These are phyloP conservation scores for Brachionus plicatilis DNA, from an alignment of 1,140 invertebrate genomes.

Conservation along the genomic window DNA sequence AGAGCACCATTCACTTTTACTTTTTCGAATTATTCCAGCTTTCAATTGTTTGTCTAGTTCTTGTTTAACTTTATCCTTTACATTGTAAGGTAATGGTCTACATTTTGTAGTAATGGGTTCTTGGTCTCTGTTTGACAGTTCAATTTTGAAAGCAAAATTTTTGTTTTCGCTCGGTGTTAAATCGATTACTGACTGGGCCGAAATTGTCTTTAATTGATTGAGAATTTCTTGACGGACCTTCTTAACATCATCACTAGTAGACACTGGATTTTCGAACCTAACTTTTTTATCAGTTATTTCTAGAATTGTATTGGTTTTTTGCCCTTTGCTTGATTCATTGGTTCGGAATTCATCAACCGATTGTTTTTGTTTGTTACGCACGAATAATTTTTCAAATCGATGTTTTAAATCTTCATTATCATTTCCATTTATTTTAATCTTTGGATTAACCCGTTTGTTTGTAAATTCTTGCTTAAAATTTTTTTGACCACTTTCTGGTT, in stretches of 20 bases:
- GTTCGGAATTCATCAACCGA: background rate
- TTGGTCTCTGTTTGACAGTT: background rate
- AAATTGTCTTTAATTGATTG: background rate
- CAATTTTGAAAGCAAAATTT: constrained; percentile 9
- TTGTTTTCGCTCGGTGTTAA: background rate
- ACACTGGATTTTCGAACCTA: background rate
- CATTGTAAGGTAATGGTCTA: background rate
- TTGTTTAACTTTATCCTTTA: background rate
- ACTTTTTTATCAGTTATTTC: background rate
- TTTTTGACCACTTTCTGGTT: background rate
- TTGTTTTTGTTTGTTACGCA: background rate
- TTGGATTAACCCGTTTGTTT: background rate
- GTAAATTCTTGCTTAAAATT: background rate
- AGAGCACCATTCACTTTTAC: background rate
- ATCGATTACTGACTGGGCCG: background rate
- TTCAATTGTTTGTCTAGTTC: constrained; percentile 5
- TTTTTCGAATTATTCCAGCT: background rate
- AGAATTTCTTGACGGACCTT: constrained; percentile 1
- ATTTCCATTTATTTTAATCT: background rate
- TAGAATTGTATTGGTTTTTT: background rate
- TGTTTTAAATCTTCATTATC: background rate
- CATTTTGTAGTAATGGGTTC: background rate
- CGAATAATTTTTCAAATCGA: constrained; percentile 1
- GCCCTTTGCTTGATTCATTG: background rate
- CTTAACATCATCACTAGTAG: background rate